These are phyloP conservation scores for Pipra filicauda DNA, from an alignment of 2,113 vertebrate species.

Conservation along the genomic window DNA sequence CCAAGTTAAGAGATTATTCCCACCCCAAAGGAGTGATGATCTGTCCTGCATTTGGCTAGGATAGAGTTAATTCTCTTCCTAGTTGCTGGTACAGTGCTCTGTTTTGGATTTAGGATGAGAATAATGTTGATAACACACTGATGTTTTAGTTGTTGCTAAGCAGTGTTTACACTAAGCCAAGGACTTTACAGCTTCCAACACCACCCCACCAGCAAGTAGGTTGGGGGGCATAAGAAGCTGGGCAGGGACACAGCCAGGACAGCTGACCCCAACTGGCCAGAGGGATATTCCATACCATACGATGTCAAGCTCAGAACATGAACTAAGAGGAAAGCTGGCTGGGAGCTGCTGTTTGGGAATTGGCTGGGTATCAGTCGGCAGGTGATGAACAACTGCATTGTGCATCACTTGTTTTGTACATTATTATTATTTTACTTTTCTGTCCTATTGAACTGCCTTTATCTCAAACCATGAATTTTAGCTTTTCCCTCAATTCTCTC, in stretches of 20 bases:
- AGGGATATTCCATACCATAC: neutral
- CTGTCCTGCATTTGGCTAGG: neutral
- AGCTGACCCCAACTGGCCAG: neutral
- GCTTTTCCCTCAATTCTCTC: neutral
- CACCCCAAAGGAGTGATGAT: neutral
- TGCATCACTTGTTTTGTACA: neutral
- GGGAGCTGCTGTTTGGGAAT: neutral
- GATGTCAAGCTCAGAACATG: neutral
- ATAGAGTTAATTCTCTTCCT: neutral
- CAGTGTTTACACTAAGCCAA: neutral
- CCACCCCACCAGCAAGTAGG: fast-evolving
- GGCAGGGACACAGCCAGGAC: neutral
- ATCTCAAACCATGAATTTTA: neutral
- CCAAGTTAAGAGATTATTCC: neutral
- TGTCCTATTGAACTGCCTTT: neutral
- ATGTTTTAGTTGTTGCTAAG: neutral
- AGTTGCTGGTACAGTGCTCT: neutral
- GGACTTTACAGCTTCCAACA: neutral
- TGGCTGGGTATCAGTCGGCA: neutral
- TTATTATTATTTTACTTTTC: neutral
- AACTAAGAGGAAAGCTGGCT: neutral
- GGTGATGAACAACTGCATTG: neutral
- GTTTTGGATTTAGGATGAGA: neutral
- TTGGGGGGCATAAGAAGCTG: neutral
- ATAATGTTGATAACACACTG: neutral